Conservation (phyloP, 2,113 vertebrate species). For the Prunella fulvescens region DNA sequence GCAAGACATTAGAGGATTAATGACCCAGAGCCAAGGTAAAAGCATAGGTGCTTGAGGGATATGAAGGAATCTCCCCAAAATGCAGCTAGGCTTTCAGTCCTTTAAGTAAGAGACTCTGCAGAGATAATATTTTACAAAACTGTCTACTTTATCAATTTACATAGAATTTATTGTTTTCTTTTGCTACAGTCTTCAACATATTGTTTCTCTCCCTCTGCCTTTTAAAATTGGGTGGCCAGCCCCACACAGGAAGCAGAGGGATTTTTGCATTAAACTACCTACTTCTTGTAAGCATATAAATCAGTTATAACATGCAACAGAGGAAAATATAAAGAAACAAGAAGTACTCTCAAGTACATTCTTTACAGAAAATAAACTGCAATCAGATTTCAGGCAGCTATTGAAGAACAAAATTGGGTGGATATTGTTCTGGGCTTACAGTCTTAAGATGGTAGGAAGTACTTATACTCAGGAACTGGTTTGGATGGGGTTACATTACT, state of each 20-base stretch:
- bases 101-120: neutral
- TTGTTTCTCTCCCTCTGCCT: neutral
- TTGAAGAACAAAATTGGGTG: neutral
- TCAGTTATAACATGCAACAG: neutral
- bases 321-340: neutral
- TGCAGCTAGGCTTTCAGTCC: neutral
- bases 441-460: neutral
- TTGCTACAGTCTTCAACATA: neutral
- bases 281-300: neutral
- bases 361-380: neutral
- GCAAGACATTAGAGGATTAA: neutral
- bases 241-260: neutral
- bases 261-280: neutral
- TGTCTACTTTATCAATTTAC: neutral
- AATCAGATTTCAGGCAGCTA: neutral
- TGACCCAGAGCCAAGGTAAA: neutral
- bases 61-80: neutral
- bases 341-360: neutral
- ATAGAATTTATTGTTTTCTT: neutral
- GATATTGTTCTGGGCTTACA: neutral
- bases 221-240: neutral
- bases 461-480: neutral
- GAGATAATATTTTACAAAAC: neutral
- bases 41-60: neutral
- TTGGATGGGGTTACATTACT: neutral